Evolutionary conservation across 35 echinoderm and acorn worm genomes (phyloP), one percentile per base, ranked within the genome.

Genomic region (Diadema setosum): DNA sequence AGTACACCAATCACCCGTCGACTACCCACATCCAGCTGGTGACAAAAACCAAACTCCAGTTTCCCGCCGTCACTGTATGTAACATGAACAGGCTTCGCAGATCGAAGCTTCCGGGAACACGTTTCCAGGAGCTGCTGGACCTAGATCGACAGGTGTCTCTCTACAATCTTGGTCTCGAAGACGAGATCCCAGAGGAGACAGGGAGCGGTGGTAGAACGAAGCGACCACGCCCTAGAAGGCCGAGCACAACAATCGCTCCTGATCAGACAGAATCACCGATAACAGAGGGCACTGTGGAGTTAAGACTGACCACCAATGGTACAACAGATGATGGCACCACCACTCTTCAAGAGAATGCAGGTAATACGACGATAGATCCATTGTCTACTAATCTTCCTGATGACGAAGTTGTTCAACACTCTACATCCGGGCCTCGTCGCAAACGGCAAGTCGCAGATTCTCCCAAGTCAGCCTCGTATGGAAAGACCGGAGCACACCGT

Each of bases 31-130:
- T 92, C 21, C 58, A 94, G 16, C 43, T 99, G 26, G 43, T 99
- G 12, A 85, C 86, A n/a, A 94, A 88, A 18, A 75, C 43, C 34
- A 57, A 83, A 2, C 85, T 90, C 12, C 30, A 20, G 7, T 99
- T 99, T 64, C 96, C 96, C 2, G 93, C 96, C 2, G 87, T 99
- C 2, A 99, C 96, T 0, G 63, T 99, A 23, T 99, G 96, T 36
- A 99, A 99, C 43, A 86, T 94, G 82, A 99, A 99, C 55, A 87
- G 85, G 33, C 25, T 99, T 58, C 84, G 76, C 21, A 45, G 85
- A 16, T 94, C 96, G 0, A 31, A 76, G 39, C 21, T 96, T 30
- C 65, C 74, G 9, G 84, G 80, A 18, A 88, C 84, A 15, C 74
- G 93, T 20, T 95, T 95, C 70, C 83, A 95, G 50, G 83, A 37